Evolutionary conservation across 23 tunicate species (phyloP), one percentile per base, ranked within the genome.

Genomic region (Ciona savignyi): DNA sequence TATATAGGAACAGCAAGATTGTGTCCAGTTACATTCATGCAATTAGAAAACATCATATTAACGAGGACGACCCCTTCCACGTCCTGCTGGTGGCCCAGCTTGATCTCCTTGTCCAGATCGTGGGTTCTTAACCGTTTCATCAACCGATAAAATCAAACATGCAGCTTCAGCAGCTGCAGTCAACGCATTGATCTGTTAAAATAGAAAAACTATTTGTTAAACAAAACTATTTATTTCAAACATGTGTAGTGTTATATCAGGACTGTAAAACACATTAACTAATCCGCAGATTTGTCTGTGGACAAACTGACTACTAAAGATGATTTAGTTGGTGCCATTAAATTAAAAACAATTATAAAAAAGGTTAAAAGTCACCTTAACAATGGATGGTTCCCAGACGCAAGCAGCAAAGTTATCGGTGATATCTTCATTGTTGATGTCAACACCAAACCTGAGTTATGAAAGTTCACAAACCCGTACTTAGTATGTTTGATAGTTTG

Each of bases 121-220:
- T 26, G 99, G 99, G 64, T 86, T 87, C 34, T 86, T 87, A 11
- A 94, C 88, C 0, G 99, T 94, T 83, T 87, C 93, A 71, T 94
- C 99, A 35, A 94, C 99, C 1, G 99, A 87, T 23, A 94, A 75
- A 70, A 94, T 83, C 15, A 87, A 65, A 61, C 99, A 94, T 48
- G 99, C 99, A 31, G 95, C 99, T 73, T 94, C 99, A 20, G 95
- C 78, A 1, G 99, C 99, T 29, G 99, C 91, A 4, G 86, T 91
- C 6, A 91, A 68, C 15, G 97, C 97, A 62, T 91, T 91, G 30
- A 78, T 82, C 80, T 88, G 33, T 19, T n/a, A n/a, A n/a, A n/a
- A n/a, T n/a, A n/a, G n/a, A n/a, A n/a, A n/a, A n/a, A n/a, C n/a
- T n/a, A n/a, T n/a, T n/a, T n/a, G n/a, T n/a, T n/a, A n/a, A n/a